Conservation (phyloP, 2,888 invertebrate species). For the Myathropa florea region DNA sequence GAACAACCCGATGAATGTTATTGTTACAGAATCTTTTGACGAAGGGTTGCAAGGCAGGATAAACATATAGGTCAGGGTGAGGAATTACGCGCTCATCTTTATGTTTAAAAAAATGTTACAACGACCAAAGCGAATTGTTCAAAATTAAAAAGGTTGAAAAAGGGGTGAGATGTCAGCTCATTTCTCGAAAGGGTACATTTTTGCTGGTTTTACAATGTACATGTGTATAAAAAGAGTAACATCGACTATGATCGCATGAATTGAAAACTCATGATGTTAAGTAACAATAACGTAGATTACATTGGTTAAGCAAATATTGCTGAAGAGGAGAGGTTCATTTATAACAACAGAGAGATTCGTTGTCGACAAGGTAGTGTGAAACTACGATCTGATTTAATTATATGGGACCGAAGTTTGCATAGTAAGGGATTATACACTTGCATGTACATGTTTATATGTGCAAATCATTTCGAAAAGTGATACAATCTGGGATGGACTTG, state of each 20-base stretch:
- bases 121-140: constrained; percentile 64
- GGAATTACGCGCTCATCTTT: constrained; percentile 56
- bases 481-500: too few relatives aligned
- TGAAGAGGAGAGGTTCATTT: background rate
- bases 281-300: constrained; percentile 20
- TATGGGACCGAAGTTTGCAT: too few relatives aligned
- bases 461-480: too few relatives aligned
- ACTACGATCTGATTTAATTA: background rate
- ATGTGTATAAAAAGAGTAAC: constrained; percentile 28
- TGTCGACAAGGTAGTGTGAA: background rate
- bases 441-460: too few relatives aligned
- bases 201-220: constrained; percentile 17
- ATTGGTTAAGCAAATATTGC: constrained; percentile 28
- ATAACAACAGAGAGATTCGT: background rate
- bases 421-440: too few relatives aligned
- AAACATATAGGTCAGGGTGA: constrained; percentile 17
- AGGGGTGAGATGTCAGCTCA: constrained; percentile 30
- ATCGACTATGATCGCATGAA: constrained; percentile 48
- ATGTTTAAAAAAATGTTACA: constrained; percentile 54
- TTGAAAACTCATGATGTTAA: constrained; percentile 49
- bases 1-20: constrained; percentile 37
- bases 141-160: constrained; percentile 53
- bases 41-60: constrained; percentile 22
- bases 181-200: constrained; percentile 21
- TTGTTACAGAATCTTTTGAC: constrained; percentile 53